Base-by-base conservation (phyloP, 2,888 invertebrate genomes). In the Eurytoma californica region DNA sequence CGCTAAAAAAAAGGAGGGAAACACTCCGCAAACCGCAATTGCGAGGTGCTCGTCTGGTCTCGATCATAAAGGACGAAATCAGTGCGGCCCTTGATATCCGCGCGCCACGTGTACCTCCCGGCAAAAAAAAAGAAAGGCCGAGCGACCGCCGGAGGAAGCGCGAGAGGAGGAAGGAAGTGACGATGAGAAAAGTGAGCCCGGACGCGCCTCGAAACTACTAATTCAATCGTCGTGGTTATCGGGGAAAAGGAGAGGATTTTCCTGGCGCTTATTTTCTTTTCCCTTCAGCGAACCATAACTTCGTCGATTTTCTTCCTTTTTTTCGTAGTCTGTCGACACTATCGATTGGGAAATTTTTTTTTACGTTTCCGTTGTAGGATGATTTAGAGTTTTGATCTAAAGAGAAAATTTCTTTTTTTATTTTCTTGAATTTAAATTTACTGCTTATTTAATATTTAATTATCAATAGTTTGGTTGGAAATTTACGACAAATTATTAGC, bases 1-100 rank as follows among this genome's bases (percentile, higher is more conserved):
- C 5, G 9, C 5, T 12, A 60, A 61, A 13, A 28, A 60, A 60
- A 24, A 24, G 16, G 28, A 39, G 18, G 39, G 39, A 39, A n/a
- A 7, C 63, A 63, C 18, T 39, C 61, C 18, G 18, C 63, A 39
- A 14, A 30, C 28, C 61, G 28, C 24, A 16, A 60, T 4, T 7
- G 16, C n/a, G 14, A 24, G 12, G 5, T 13, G 13, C 47, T 39
- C 47, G 49, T 70, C 69, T 67, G 16, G 58, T 14, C 63, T 14
- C 9, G 61, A 20, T 63, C 73, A n/a, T 73, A 74, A 73, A 74
- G 67, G 49, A 28, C 58, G 30, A 60, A 66, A 58, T 66, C 66
- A 66, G 74, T 28, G 47, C 58, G 49, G 14, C 57, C 39, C 28
- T 5, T 20, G 49, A 49, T 49, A 20, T 20, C 51, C 49, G 9